Percentiles rank a stretch among this genome's conserved stretches.
Evolutionary conservation across 2,113 vertebrate genomes (phyloP).

Genomic region (Chloroceryle aenea): DNA sequence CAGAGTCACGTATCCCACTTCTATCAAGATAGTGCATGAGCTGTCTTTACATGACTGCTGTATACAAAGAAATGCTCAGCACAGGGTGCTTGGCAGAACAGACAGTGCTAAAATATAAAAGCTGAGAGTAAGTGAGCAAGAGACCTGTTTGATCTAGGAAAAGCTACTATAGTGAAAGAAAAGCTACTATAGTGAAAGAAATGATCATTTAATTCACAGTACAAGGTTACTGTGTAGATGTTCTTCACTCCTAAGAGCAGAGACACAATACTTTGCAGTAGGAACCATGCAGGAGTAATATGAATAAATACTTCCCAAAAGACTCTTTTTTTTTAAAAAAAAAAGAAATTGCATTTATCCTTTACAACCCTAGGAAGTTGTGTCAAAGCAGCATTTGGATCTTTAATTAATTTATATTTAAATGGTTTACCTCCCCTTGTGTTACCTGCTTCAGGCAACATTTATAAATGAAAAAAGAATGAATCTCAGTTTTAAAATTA

Average conservation of each 20-base stretch:
- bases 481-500: neutral
- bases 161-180: neutral
- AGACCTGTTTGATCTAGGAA: neutral
- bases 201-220: neutral
- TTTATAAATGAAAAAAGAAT: neutral
- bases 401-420: neutral
- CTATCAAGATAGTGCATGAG: neutral
- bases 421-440: neutral
- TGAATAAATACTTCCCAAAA: neutral
- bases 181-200: neutral
- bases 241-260: neutral
- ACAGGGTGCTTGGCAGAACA: neutral
- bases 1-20: accelerated
- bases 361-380: neutral
- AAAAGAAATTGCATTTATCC: neutral
- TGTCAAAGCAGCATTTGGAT: neutral
- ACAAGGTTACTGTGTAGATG: neutral
- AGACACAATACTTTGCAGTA: neutral
- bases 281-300: neutral
- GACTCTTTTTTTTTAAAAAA: neutral
- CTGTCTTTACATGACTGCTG: neutral
- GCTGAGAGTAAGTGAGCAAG: neutral
- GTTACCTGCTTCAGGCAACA: neutral
- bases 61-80: neutral
- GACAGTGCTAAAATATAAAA: neutral